Conservation (phyloP, 2,888 invertebrate species). For the Odontocolon sp. region DNA sequence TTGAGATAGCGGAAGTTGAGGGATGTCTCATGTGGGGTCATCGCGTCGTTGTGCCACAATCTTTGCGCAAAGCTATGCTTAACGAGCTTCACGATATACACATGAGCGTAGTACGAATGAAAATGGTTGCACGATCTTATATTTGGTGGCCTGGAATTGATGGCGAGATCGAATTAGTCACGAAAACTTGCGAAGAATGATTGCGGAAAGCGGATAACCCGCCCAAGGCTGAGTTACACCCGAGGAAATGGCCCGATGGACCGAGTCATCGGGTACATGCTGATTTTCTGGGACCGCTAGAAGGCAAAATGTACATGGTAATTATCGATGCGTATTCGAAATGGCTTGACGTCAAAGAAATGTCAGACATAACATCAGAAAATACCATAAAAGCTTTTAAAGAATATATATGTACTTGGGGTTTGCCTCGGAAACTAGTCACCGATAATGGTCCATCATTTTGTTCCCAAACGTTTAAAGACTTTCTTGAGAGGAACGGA, state of each 20-base stretch:
- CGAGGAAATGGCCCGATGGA: conserved; percentile 9
- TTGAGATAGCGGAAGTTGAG: neutral
- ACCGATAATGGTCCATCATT: conserved; percentile 43
- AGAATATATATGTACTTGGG: conserved; percentile 43
- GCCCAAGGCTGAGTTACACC: neutral
- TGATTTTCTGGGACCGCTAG: conserved; percentile 32
- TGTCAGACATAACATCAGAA: conserved; percentile 26
- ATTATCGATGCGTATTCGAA: conserved; percentile 30
- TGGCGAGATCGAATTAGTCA: neutral
- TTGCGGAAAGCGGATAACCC: conserved; percentile 7
- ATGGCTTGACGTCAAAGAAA: conserved; percentile 25
- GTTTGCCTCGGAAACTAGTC: conserved; percentile 5
- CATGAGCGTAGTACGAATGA: conserved; percentile 33
- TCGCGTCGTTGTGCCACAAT: neutral
- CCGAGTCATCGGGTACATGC: conserved; percentile 19
- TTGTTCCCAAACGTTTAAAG: neutral
- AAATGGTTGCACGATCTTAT: conserved; percentile 9
- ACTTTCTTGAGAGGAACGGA: neutral
- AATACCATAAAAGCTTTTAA: conserved; percentile 14
- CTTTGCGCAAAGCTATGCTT: neutral
- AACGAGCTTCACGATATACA: conserved; percentile 28
- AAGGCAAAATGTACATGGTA: conserved; percentile 8
- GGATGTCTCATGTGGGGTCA: conserved; percentile 13
- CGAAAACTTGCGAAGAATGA: neutral
- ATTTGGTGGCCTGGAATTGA: conserved; percentile 7